Base-by-base conservation (phyloP, 2,888 invertebrate species). In the Girardia tigrina region DNA sequence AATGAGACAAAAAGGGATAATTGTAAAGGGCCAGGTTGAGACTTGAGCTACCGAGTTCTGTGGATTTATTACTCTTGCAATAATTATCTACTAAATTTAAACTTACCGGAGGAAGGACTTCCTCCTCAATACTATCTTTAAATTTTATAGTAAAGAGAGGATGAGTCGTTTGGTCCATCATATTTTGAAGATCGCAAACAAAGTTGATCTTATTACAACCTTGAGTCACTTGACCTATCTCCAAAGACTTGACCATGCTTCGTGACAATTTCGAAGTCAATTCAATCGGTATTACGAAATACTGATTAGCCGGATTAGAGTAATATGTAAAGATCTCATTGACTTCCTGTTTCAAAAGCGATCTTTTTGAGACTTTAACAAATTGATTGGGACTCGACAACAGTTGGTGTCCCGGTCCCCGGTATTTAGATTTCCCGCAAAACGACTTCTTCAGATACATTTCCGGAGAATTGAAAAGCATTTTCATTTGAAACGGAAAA, bases 361-460 rank as follows among this genome's bases (percentile, higher is more conserved):
- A 56, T 56, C 56, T 4, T 16, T 56, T 56, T n/a, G 56, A 56
- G 4, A 23, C n/a, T 12, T n/a, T 4, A 56, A n/a, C n/a, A 56
- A 56, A 56, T 16, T 56, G 56, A 56, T 56, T 56, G 6, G 56
- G 56, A 56, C 20, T 56, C n/a, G 56, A 56, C 23, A 56, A n/a
- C 4, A 56, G 4, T 16, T 56, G 56, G n/a, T 16, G n/a, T 6
- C 56, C 56, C 4, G 56, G 56, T 20, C 56, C 56, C 6, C 23
- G 6, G n/a, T 56, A 56, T 56, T n/a, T 56, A 16, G 23, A 2
- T n/a, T 56, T 56, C 23, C 23, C 56, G 23, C 56, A 56, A 56
- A 56, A 56, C 23, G 56, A n/a, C 23, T 56, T 56, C n/a, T 56
- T 56, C n/a, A 56, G 23, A 56, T 56, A 56, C n/a, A n/a, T 56